These are phyloP conservation scores for Podarcis lilfordi DNA, from an alignment of 2,797 vertebrate genomes.

Conservation along the genomic window DNA sequence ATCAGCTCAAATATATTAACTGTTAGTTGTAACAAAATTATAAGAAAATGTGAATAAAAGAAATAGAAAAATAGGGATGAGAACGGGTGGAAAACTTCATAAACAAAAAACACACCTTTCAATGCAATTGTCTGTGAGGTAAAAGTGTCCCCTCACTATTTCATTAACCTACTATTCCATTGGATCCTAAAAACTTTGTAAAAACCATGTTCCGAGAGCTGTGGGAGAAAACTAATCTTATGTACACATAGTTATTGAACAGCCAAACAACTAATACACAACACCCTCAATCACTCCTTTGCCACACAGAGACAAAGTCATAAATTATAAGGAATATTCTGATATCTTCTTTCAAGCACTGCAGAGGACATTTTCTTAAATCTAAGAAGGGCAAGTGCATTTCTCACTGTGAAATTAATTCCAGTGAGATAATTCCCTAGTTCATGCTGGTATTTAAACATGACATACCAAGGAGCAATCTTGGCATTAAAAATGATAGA, in stretches of 20 bases:
- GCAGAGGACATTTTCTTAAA: not conserved
- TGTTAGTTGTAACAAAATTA: too few relatives aligned
- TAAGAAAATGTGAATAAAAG: too few relatives aligned
- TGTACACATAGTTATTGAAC: not conserved
- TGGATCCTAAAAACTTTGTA: not conserved
- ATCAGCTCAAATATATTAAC: too few relatives aligned
- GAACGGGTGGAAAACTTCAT: not conserved
- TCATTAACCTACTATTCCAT: not conserved
- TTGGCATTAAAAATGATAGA: conserved; percentile 3
- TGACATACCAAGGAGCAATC: not conserved
- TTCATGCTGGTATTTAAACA: conserved; percentile 9
- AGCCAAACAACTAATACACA: not conserved
- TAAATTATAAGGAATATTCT: not conserved
- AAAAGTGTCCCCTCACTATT: not conserved
- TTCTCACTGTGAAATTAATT: conserved; percentile 7
- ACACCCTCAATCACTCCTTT: not conserved
- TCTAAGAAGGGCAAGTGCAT: not conserved
- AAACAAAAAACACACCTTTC: not conserved
- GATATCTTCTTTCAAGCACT: not conserved
- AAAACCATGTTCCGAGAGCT: not conserved
- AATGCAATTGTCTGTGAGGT: not conserved
- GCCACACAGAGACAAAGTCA: not conserved
- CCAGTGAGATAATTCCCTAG: not conserved
- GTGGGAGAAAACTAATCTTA: not conserved
- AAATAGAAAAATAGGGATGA: too few relatives aligned